A percentile compares a stretch with the other conserved stretches of the same genome.
Evolutionary conservation across 2,888 invertebrate genomes (phyloP).

Genomic region (Tineola bisselliella): DNA sequence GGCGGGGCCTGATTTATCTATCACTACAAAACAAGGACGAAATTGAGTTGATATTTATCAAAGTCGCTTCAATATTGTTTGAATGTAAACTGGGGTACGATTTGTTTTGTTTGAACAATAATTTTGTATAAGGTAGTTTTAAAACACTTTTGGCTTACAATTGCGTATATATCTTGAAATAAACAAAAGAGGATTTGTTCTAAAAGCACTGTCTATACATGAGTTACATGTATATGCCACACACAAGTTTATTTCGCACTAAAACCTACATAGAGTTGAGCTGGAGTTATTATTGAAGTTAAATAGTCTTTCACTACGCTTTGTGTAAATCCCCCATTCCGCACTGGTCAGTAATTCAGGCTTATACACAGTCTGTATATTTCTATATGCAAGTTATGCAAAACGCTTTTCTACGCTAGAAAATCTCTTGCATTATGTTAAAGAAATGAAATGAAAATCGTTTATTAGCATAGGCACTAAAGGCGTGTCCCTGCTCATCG

Average conservation of each 20-base stretch:
- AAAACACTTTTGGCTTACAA: no score
- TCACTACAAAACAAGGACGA: slow-evolving; percentile 6
- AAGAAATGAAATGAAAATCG: no score
- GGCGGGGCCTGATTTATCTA: slow-evolving; percentile 13
- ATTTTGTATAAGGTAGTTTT: no score
- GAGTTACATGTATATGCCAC: no score
- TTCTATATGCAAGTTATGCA: background rate
- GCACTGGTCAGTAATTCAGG: background rate
- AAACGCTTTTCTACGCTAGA: no score
- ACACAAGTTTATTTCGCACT: background rate
- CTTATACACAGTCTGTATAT: background rate
- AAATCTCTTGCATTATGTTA: no score
- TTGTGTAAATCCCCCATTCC: background rate
- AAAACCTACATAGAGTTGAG: background rate
- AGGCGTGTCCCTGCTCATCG: no score
- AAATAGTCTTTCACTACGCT: background rate
- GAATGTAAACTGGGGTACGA: no score
- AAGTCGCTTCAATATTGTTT: background rate
- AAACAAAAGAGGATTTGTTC: background rate
- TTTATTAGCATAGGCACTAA: no score
- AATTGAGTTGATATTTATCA: slow-evolving; percentile 10
- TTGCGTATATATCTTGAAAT: no score
- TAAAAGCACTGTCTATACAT: no score
- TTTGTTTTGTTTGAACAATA: no score
- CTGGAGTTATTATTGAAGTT: background rate